Base-by-base conservation (phyloP, 35 echinoderm and acorn worm species). In the Apostichopus parvimensis region DNA sequence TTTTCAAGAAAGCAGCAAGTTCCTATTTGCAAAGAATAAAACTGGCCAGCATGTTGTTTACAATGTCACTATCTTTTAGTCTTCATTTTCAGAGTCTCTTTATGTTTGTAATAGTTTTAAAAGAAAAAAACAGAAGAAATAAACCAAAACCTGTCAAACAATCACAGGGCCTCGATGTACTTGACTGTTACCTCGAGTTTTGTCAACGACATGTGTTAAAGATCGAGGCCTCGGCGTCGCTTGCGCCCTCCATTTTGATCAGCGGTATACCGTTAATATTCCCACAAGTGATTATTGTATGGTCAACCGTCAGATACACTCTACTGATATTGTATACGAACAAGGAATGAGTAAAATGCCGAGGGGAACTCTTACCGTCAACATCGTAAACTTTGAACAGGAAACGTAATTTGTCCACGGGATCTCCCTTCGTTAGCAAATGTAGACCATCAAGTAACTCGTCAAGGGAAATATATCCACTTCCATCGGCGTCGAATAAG, bases 311-410 rank as follows among this genome's bases (percentile, higher is more conserved):
- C 71, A 75, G 17, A 75, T 20, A 75, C 71, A 22, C 71, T 75
- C 15, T 75, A 18, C 11, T 68, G 64, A 68, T 18, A 8, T 18
- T 68, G 71, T 75, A 75, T 75, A 20, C 17, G 71, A 75, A 75
- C 17, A 75, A 75, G 71, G n/a, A 75, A 68, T 68, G 71, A 7
- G 21, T 75, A 9, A 8, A 75, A 75, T 75, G 21, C 71, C 71
- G 21, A 57, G 17, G 79, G 79, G 79, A 82, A 82, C 52, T 95
- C 97, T 86, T 90, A 98, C 97, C 97, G 76, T 98, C 97, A 54
- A 98, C 97, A 65, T 98, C 97, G 85, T 98, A 98, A 53, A 98
- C 97, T 62, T 92, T 95, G 93, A 98, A 98, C 26, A 98, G 92
- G 71, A 98, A 96, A 76, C 91, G 93, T n/a, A 98, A 93, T 94